Conservation (phyloP, 2,797 vertebrate species). For the Liparis tanakae region DNA sequence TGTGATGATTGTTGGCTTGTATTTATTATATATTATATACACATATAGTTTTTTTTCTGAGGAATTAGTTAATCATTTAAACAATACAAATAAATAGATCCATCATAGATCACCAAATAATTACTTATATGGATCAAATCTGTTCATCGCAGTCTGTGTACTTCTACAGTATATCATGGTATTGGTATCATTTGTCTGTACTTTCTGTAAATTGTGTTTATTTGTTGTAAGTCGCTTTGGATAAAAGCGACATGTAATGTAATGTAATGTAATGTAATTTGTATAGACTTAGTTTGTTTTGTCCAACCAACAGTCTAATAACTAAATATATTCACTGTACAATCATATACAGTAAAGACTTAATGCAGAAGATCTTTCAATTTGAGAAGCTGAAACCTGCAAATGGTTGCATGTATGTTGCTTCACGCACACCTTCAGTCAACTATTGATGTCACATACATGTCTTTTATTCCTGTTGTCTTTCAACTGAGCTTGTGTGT, state of each 20-base stretch:
- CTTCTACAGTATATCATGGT: neutral
- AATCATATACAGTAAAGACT: neutral
- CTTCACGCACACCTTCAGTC: neutral
- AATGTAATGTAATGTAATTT: too few species aligned
- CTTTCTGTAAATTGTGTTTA: neutral
- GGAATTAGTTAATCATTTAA: neutral
- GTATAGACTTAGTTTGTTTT: constrained; percentile 7
- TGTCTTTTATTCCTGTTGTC: neutral
- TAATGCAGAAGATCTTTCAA: neutral
- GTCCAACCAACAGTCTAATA: neutral
- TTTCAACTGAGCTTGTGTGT: neutral
- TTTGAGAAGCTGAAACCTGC: neutral
- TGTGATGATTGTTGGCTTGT: neutral
- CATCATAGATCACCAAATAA: neutral
- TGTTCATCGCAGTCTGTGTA: neutral
- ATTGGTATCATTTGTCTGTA: neutral
- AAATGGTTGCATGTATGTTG: neutral
- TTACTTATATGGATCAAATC: neutral
- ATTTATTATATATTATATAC: too few species aligned
- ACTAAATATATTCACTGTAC: neutral
- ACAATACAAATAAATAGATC: neutral
- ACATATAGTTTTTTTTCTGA: neutral
- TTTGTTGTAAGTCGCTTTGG: too few species aligned
- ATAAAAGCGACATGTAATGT: too few species aligned
- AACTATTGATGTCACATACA: neutral